phyloP scores from a whole-genome alignment of 2,888 invertebrate species.

The Andrena chrysosceles region DNA sequence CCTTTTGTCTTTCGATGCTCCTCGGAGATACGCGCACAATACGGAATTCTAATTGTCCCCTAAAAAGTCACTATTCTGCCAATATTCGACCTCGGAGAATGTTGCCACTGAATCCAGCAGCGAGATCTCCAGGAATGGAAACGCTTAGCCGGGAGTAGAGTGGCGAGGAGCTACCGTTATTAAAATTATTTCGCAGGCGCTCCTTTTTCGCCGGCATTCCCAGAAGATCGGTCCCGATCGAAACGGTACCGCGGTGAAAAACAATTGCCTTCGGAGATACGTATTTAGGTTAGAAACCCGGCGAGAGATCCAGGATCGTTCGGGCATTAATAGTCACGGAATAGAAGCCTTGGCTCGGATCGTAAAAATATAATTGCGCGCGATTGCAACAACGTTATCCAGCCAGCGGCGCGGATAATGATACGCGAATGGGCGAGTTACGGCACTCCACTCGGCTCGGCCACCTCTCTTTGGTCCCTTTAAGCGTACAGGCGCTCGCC shows the following conservation, averaged over 20 bases:
- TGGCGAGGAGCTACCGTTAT: constrained; percentile 30
- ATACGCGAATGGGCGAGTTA: constrained; percentile 80
- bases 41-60: no score
- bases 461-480: constrained; percentile 58
- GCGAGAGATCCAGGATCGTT: constrained; percentile 38
- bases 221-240: constrained; percentile 36
- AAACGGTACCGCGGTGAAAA: constrained; percentile 32
- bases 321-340: constrained; percentile 73
- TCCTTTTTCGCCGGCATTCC: constrained; percentile 22
- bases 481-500: background rate
- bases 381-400: constrained; percentile 83
- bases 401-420: constrained; percentile 79
- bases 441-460: constrained; percentile 68
- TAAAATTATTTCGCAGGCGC: constrained; percentile 31
- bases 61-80: background rate
- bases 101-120: background rate
- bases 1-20: constrained; percentile 24
- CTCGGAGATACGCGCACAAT: background rate
- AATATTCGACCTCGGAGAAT: background rate
- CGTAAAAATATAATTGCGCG: constrained; percentile 82
- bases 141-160: background rate
- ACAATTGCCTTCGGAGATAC: constrained; percentile 43
- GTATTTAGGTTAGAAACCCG: constrained; percentile 73
- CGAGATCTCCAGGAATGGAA: background rate
- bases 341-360: constrained; percentile 77